Evolutionary conservation across 2,797 vertebrate species (phyloP).

Genomic region (Sphenodon punctatus): DNA sequence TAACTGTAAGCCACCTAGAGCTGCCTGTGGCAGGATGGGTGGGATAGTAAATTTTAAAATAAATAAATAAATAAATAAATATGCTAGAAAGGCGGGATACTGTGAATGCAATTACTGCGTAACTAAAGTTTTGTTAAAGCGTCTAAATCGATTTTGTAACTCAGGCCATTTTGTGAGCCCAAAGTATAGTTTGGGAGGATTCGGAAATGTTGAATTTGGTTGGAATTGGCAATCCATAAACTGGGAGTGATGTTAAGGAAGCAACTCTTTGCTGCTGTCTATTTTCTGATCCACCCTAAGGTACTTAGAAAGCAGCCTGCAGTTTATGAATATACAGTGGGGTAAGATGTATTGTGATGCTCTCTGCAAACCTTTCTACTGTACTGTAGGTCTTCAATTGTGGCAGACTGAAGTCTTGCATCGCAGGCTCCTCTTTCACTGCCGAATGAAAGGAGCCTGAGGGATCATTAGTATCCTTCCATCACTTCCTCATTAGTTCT

Average conservation of each 20-base stretch:
- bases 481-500: constrained; percentile 84
- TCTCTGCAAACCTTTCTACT: not conserved
- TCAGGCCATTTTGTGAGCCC: not conserved
- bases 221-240: fast-evolving
- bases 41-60: no score
- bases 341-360: not conserved
- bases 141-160: not conserved
- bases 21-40: no score
- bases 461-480: constrained; percentile 78
- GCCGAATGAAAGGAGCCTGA: constrained; percentile 61
- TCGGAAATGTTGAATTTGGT: not conserved
- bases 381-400: not conserved
- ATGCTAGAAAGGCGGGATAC: not conserved
- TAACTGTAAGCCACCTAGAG: no score
- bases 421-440: not conserved
- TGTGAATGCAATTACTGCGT: no score
- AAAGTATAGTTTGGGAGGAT: not conserved
- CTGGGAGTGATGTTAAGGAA: not conserved
- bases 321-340: not conserved
- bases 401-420: constrained; percentile 24
- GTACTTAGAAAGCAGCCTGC: not conserved
- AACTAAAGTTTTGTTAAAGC: not conserved
- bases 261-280: not conserved
- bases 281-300: not conserved
- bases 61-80: no score